Base-by-base conservation (phyloP, 2,888 invertebrate genomes). In the Scaptomyza parva region DNA sequence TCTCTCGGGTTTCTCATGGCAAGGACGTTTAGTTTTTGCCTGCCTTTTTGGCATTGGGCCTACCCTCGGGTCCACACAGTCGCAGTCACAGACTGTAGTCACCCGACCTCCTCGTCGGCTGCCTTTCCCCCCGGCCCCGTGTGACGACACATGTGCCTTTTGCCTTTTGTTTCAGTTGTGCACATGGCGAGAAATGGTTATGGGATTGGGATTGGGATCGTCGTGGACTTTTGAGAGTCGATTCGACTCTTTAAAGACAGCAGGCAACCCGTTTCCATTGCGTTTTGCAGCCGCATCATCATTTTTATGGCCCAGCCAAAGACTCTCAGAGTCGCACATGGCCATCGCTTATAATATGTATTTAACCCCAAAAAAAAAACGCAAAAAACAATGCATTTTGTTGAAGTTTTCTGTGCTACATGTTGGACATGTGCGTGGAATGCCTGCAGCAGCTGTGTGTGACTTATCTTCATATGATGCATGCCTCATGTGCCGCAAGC, bases 371-470 rank as follows among this genome's bases (percentile, higher is more conserved):
- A 73, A 63, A 59, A 52, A 51, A 47, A 57, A 51, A 17, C 4
- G 24, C 24, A 11, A 20, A 9, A 24, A 52, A 61, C 48, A 39
- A 59, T 59, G 41, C 57, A 62, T 24, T 50, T 2, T 3, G 37
- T 48, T 48, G 44, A 53, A 55, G 45, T 45, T 50, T 37, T 37
- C 7, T 47, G 37, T 47, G 30, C 58, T 50, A 44, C 50, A 64
- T 70, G 30, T 30, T 47, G 70, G 70, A 87, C 84, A 85, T 85
- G 77, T 87, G 88, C 84, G 70, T 60, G 79, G 88, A 87, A 87
- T 84, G 86, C 73, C 83, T 35, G 20, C 14, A 12, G 71, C 73
- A 74, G 76, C 71, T 72, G 71, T 45, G 43, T 43, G 44, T 73
- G 70, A 55, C 60, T 60, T 83, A 80, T 79, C 79, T 80, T 50